Evolutionary conservation across 2,113 vertebrate genomes (phyloP).

Genomic region (Zeus faber): DNA sequence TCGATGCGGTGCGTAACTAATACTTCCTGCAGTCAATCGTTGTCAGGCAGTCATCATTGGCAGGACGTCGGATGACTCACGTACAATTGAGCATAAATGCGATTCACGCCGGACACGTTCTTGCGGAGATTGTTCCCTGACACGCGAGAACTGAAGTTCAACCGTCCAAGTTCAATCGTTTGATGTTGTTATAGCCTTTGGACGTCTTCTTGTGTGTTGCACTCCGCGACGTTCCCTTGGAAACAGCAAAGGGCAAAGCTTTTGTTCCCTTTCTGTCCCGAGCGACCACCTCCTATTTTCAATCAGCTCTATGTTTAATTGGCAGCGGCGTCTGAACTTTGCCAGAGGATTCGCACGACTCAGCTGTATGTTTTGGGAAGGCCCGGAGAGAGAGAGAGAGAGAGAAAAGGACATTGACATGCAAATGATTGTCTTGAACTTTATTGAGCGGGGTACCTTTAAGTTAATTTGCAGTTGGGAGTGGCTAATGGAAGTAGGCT

Average conservation of each 20-base stretch:
- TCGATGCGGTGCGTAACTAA: slow-evolving; percentile 11
- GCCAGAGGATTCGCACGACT: slow-evolving; percentile 50
- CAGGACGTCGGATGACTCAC: slow-evolving; percentile 1
- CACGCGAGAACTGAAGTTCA: too few species aligned
- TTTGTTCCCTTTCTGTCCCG: too few species aligned
- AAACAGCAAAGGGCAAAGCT: too few species aligned
- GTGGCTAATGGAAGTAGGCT: slow-evolving; percentile 78
- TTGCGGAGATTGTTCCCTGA: too few species aligned
- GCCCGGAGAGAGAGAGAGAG: slow-evolving; percentile 32
- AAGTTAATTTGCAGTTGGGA: slow-evolving; percentile 79
- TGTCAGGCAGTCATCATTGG: slow-evolving; percentile 3
- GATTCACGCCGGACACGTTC: not conserved
- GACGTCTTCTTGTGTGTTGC: not conserved
- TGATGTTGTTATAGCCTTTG: too few species aligned
- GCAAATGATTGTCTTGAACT: slow-evolving; percentile 76
- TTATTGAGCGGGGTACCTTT: slow-evolving; percentile 77
- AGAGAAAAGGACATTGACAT: slow-evolving; percentile 71
- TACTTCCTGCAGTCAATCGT: slow-evolving; percentile 18
- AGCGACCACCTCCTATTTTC: too few species aligned
- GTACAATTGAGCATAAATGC: not conserved
- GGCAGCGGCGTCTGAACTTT: slow-evolving; percentile 31
- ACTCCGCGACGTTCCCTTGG: too few species aligned
- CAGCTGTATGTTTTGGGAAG: slow-evolving; percentile 70
- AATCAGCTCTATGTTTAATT: slow-evolving; percentile 60
- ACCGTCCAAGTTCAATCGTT: too few species aligned